Evolutionary conservation across 2,888 invertebrate species (phyloP), one percentile per base, ranked within the genome.

Genomic region (Pseudoips prasinana): DNA sequence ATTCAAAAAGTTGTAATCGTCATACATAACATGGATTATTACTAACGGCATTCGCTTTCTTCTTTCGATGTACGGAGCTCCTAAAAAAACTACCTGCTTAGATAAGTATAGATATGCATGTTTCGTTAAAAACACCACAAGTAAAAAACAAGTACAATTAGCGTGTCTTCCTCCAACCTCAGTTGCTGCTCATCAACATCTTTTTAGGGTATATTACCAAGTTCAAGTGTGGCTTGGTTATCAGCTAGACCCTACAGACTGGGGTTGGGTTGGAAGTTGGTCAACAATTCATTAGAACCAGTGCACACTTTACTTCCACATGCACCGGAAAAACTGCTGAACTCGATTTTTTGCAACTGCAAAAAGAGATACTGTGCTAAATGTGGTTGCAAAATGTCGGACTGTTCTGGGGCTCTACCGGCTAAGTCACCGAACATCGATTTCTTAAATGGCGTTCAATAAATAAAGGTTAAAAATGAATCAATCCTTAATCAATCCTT

Each of bases 321-420:
- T 39, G 39, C 39, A 10, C 54, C 58, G 27, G 53, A 59, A 39
- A 48, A 46, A 48, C 46, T 54, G n/a, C 45, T 59, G 5, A 54
- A 61, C 27, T 45, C 46, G 3, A 58, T 60, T 43, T 55, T 49
- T 55, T 42, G 51, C 39, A 54, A 53, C 29, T 61, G 56, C 33
- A 53, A 43, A 40, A 56, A 52, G 25, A 53, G 46, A 10, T 58
- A 54, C 39, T 51, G 35, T 38, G 35, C 29, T 19, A 48, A 46
- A 39, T 59, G 56, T 37, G 56, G 55, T 30, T 41, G 44, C 39
- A 39, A 51, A 53, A 54, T 44, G 46, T 54, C 20, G 47, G 48
- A 34, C 35, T 59, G 47, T 54, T 34, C 40, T n/a, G n/a, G n/a
- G n/a, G n/a, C n/a, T n/a, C n/a, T n/a, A n/a, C n/a, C n/a, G n/a